Evolutionary conservation across 2,113 vertebrate genomes (phyloP).

Genomic region (Alces alces): DNA sequence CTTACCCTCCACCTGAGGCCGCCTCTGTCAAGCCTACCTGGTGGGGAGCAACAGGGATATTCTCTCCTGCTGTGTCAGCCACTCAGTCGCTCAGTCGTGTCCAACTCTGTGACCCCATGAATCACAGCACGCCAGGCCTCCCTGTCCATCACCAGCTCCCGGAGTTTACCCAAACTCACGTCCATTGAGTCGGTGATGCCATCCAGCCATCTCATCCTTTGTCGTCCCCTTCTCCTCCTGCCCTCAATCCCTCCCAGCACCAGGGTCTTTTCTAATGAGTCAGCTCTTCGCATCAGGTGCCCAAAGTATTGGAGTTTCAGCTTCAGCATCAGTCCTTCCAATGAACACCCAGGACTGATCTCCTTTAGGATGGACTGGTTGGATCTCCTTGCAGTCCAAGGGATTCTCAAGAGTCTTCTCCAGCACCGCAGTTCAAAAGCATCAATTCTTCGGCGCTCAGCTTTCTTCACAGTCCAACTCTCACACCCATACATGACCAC

Average conservation of each 20-base stretch:
- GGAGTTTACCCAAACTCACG: neutral
- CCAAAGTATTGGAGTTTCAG: neutral
- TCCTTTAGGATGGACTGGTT: neutral
- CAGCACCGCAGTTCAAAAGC: neutral
- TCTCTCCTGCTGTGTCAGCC: neutral
- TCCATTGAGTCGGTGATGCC: neutral
- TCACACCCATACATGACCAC: neutral
- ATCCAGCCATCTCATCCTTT: neutral
- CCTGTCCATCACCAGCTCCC: neutral
- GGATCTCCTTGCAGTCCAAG: neutral
- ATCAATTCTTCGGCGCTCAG: neutral
- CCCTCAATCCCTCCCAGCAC: neutral
- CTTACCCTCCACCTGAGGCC: fast-evolving
- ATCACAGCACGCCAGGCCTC: fast-evolving
- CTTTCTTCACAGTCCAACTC: neutral
- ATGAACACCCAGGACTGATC: neutral
- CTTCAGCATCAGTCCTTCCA: neutral
- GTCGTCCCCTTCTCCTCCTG: fast-evolving
- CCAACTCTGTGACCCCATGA: neutral
- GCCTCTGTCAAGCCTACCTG: neutral
- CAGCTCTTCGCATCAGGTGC: neutral
- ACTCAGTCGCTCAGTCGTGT: fast-evolving
- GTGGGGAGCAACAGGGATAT: neutral
- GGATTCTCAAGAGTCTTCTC: neutral
- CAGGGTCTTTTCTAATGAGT: neutral